Evolutionary conservation across 1,140 invertebrate species (phyloP), one percentile per base, ranked within the genome.

Genomic region (Myzus persicae): DNA sequence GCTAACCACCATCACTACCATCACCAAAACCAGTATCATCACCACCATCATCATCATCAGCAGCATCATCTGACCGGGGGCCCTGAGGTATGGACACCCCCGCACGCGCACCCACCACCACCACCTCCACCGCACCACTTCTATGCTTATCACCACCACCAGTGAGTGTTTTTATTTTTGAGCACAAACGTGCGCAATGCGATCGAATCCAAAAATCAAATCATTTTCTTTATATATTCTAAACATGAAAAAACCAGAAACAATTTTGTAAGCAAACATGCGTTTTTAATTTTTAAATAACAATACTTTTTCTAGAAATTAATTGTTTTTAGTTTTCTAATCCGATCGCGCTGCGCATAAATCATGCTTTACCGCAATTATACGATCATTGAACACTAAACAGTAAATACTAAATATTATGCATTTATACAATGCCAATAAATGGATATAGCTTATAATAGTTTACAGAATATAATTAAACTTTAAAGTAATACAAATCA

Each of bases 11-110:
- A 67, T 84, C 94, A 94, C 94, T 93, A 93, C 90, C 81, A 67
- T 94, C 94, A 94, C 94, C 93, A 93, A 90, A 51, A 67, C 94
- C 94, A 92, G n/a, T 82, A 92, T 38, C 91, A 76, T 38, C 92
- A 94, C 94, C 90, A 82, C 93, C 88, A 91, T 81, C 94, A 95
- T 81, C 94, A 95, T 94, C 95, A 95, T 94, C 93, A 94, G 90
- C 85, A 87, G 46, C 88, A 91, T 84, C 94, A 93, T 93, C 94
- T 94, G 88, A 93, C 94, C 94, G 94, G 94, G 93, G 95, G 95
- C 95, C 95, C 96, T 95, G 96, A 96, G 96, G 96, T 96, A 96
- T 96, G 96, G 96, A 96, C 96, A 95, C 96, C 93, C 94, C 95
- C 96, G 54, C 95, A 94, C 95, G 91, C 81, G 81, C 91, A 93